These are phyloP conservation scores for Standfussiana lucernea DNA, from an alignment of 2,888 invertebrate genomes.

Conservation along the genomic window DNA sequence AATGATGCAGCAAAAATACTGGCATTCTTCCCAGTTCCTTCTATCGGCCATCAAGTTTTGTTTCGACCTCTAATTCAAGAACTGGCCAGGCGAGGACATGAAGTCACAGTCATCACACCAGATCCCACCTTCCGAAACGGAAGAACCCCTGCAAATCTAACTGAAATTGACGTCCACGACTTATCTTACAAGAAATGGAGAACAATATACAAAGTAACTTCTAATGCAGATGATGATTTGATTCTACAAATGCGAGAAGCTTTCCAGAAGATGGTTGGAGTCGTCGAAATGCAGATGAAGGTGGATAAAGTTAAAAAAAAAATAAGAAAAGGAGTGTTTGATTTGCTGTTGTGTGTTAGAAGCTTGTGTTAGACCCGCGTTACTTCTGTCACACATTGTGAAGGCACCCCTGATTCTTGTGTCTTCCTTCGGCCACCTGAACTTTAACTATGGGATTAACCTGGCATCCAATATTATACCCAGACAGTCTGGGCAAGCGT, in stretches of 20 bases:
- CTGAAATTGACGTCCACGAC: slow-evolving; percentile 78
- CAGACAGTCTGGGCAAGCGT: slow-evolving; percentile 57
- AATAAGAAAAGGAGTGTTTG: slow-evolving; percentile 26
- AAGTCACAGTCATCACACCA: slow-evolving; percentile 80
- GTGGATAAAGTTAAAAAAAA: slow-evolving; percentile 10
- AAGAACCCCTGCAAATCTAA: slow-evolving; percentile 71
- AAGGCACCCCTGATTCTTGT: slow-evolving; percentile 60
- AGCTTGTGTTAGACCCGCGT: slow-evolving; percentile 12
- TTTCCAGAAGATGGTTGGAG: not conserved
- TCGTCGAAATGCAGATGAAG: slow-evolving; percentile 12
- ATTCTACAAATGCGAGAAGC: not conserved
- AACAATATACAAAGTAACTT: slow-evolving; percentile 17
- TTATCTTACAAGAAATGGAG: slow-evolving; percentile 66
- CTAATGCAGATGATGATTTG: slow-evolving; percentile 4
- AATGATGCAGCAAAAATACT: slow-evolving; percentile 75
- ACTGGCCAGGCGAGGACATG: slow-evolving; percentile 80
- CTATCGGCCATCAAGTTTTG: slow-evolving; percentile 82
- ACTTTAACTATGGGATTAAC: slow-evolving; percentile 66
- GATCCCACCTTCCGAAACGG: slow-evolving; percentile 73
- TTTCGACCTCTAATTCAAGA: slow-evolving; percentile 77
- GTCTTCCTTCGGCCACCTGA: slow-evolving; percentile 67
- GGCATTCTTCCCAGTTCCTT: slow-evolving; percentile 75
- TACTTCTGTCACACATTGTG: slow-evolving; percentile 13
- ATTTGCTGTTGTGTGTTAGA: slow-evolving; percentile 23
- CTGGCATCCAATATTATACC: slow-evolving; percentile 71